Evolutionary conservation across 2,888 invertebrate species (phyloP), one percentile per base, ranked within the genome.

Genomic region (Petrolisthes manimaculis): DNA sequence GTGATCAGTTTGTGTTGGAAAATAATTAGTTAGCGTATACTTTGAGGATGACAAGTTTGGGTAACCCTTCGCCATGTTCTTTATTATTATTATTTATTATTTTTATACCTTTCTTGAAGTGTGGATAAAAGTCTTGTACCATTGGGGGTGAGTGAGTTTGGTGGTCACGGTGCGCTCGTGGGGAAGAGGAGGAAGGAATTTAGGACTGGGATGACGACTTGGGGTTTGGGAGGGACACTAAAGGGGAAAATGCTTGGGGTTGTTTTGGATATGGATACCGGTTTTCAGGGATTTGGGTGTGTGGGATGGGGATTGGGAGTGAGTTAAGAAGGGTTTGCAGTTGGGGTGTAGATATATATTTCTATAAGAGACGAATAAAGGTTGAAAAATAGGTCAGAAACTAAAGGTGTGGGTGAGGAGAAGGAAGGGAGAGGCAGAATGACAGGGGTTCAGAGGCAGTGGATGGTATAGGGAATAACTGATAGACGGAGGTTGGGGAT

Each of bases 41-140:
- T 78, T 83, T 83, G 86, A 86, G 86, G 83, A 86, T 86, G 86
- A 86, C 83, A 86, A 86, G 82, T 86, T 83, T 78, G 75, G 83
- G 78, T 86, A 86, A 86, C 56, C 78, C 77, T 82, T 75, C 82
- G 77, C 37, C 82, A 82, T 67, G n/a, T 82, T 80, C 18, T 9
- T 75, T 80, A 37, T 37, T 37, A 37, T 37, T 37, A 37, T 37
- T 37, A 37, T 37, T 37, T 37, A 37, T 37, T 81, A 79, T 84
- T 77, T 84, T 77, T 79, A 74, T 84, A 74, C 69, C 61, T 79
- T 71, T 84, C 84, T 75, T 79, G 74, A 77, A n/a, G 84, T 88
- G 69, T 69, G 79, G 69, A 56, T 88, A 71, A 79, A 77, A 86
- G 80, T 54, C 81, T 88, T 88, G 88, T 88, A 88, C 88, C 88